phyloP scores from a whole-genome alignment of 2,113 vertebrate genomes.

The Onychostoma macrolepis region DNA sequence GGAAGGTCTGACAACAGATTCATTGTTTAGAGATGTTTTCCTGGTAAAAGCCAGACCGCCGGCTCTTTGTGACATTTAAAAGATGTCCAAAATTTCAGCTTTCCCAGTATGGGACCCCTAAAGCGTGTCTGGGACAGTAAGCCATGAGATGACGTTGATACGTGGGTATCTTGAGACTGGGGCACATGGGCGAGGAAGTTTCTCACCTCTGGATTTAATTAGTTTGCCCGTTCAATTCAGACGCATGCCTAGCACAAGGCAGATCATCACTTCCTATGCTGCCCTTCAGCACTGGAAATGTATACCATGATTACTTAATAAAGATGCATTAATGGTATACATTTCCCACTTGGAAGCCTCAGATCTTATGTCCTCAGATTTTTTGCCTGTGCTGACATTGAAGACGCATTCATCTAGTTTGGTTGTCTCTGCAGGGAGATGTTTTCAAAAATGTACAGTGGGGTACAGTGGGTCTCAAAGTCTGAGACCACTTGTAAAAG shows the following conservation, averaged over 20 bases:
- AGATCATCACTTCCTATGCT: conserved; percentile 22
- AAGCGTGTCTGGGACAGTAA: neutral
- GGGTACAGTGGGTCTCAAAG: neutral
- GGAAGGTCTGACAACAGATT: neutral
- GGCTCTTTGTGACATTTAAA: conserved; percentile 42
- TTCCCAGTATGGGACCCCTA: neutral
- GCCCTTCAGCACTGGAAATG: conserved; percentile 27
- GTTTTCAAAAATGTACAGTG: neutral
- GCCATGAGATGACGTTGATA: neutral
- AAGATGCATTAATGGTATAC: conserved; percentile 23
- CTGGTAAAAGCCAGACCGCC: neutral
- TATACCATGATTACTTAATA: conserved; percentile 36
- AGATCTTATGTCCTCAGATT: neutral
- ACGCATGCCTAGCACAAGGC: conserved; percentile 2
- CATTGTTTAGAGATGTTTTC: conserved; percentile 16
- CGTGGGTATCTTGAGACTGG: neutral
- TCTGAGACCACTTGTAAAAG: neutral
- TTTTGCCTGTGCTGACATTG: neutral
- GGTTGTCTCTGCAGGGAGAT: neutral
- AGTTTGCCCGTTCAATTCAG: conserved; percentile 8
- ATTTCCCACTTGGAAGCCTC: neutral
- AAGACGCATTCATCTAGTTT: neutral
- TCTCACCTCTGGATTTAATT: conserved; percentile 44
- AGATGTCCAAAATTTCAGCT: neutral
- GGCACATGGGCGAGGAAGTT: conserved; percentile 27